A percentile compares a stretch with the other conserved stretches of the same genome.
phyloP scores from a whole-genome alignment of 2,797 vertebrate species.

The Sebastes goodei region DNA sequence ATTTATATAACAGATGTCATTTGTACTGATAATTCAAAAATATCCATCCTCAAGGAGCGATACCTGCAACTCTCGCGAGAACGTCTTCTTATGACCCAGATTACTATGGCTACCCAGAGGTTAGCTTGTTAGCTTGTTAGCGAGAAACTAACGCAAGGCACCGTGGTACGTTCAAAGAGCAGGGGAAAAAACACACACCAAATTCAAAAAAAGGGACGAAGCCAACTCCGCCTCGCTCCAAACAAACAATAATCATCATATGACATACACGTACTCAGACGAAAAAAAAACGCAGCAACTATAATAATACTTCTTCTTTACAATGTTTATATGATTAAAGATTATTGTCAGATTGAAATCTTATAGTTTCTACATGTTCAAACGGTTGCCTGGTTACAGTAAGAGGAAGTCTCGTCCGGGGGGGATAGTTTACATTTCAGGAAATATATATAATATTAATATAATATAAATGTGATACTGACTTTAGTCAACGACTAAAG shows the following conservation, averaged over 20 bases:
- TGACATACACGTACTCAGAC: not conserved
- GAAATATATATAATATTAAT: not conserved
- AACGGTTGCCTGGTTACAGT: conserved; percentile 61
- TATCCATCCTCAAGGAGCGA: conserved; percentile 16
- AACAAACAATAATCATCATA: not conserved
- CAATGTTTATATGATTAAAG: not conserved
- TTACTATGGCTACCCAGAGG: conserved; percentile 44
- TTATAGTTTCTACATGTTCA: conserved; percentile 37
- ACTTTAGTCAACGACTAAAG: not conserved
- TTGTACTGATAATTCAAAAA: conserved; percentile 36
- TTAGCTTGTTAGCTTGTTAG: conserved; percentile 17
- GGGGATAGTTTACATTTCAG: not conserved
- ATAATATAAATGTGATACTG: too few relatives aligned
- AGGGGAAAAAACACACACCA: conserved; percentile 58
- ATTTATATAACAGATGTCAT: not conserved
- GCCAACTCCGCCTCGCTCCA: conserved; percentile 81
- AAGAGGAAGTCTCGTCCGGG: conserved; percentile 28
- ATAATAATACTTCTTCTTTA: rapidly evolving
- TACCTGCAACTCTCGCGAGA: conserved; percentile 68
- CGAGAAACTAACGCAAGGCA: conserved; percentile 87
- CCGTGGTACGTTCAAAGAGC: conserved; percentile 85
- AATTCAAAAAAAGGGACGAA: conserved; percentile 88
- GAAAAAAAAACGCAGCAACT: not conserved
- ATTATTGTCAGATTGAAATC: conserved; percentile 20
- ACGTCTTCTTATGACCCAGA: conserved; percentile 32